Base-by-base conservation (phyloP, 2,888 invertebrate species). In the Drosophila sordidula region DNA sequence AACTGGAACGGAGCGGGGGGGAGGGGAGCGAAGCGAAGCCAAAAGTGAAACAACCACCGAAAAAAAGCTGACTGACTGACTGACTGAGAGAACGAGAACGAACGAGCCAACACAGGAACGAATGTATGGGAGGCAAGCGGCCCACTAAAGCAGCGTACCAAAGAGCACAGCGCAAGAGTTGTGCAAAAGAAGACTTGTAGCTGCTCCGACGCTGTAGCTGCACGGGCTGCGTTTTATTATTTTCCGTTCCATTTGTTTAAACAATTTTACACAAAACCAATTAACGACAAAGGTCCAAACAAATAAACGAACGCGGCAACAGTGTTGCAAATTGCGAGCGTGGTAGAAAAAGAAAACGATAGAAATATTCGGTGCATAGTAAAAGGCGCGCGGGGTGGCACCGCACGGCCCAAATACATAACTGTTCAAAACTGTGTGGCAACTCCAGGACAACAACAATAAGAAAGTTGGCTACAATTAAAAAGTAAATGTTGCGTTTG, bases 101-200 rank as follows among this genome's bases (percentile, higher is more conserved):
- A 32, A 14, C 4, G 26, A 29, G 8, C 26, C 26, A 26, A 26
- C 26, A 51, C 8, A 44, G 12, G 47, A 52, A 22, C 42, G 56
- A 54, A 46, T 16, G 26, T 16, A 41, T 8, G 25, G 38, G 63
- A 65, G 50, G 62, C 49, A 42, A 39, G 52, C 41, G 11, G 44
- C 41, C 36, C 39, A 58, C 16, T 54, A 63, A 83, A 80, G 66
- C 70, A 83, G 67, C 74, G 85, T 76, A 87, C 59, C 74, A 81
- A 76, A 76, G 61, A 49, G 67, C 76, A 81, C 59, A 68, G 76
- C 74, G 68, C 74, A 71, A 86, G 69, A 80, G 78, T 86, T 86
- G 81, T 80, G 84, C 83, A 83, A 82, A 87, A 86, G 86, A 85
- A 88, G 84, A 85, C 88, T 84, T 84, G 83, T 84, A 87, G 83